Conservation (phyloP, 2,113 vertebrate genomes). For the Physeter macrocephalus region DNA sequence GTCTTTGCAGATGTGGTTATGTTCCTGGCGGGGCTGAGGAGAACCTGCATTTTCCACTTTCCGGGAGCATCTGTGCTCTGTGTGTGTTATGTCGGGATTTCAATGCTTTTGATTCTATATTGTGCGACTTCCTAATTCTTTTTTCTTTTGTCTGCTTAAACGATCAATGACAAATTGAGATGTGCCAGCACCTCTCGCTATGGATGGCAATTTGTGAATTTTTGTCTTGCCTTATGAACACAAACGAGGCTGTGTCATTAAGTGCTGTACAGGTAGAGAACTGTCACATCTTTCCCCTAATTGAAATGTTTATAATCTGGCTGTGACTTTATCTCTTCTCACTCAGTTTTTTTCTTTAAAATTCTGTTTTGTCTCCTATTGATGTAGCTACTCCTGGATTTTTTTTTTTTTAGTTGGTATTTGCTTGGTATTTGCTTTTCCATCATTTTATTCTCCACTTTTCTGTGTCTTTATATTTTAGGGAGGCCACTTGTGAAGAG, state of each 20-base stretch:
- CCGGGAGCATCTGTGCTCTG: neutral
- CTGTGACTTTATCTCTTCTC: neutral
- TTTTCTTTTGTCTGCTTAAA: neutral
- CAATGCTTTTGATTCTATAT: fast-evolving
- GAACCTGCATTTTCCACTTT: neutral
- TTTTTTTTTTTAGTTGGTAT: neutral
- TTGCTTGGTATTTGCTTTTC: neutral
- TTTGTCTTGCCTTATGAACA: neutral
- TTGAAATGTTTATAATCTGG: too few relatives aligned
- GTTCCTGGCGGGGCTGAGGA: neutral
- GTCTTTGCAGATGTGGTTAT: too few relatives aligned
- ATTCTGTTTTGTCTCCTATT: neutral
- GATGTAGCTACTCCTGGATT: too few relatives aligned
- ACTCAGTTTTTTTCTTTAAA: neutral
- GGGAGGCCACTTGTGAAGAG: neutral
- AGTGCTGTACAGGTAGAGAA: fast-evolving
- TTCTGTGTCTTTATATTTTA: neutral
- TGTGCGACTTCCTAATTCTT: neutral
- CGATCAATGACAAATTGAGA: neutral
- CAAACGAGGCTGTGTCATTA: fast-evolving
- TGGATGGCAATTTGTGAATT: neutral
- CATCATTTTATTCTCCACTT: neutral
- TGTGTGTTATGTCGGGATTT: neutral
- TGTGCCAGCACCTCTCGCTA: fast-evolving
- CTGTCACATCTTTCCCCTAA: fast-evolving